Base-by-base conservation (phyloP, 2,888 invertebrate species). In the Melipona beecheii region DNA sequence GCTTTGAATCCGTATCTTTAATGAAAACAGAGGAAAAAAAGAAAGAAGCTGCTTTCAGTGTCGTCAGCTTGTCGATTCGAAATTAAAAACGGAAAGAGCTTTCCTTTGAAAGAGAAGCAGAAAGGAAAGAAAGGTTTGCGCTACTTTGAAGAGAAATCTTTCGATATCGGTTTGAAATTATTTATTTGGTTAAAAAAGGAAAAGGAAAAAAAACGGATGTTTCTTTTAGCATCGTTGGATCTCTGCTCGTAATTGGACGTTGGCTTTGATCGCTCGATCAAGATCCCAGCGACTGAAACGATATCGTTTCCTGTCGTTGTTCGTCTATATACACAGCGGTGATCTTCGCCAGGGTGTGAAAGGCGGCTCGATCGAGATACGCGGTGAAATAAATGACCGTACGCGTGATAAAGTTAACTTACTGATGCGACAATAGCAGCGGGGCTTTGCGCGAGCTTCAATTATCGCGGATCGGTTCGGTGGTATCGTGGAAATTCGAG, bases 381-480 rank as follows among this genome's bases (percentile, higher is more conserved):
- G 54, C 27, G 11, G 13, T 17, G 58, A 36, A 69, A 83, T 75
- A 72, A 71, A 83, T 66, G 71, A 77, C 56, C 60, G 50, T 62
- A 60, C 52, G 70, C 52, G 60, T 70, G 75, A 58, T 71, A 75
- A 79, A 75, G 75, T 62, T 66, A 75, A 65, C 49, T 71, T 66
- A 75, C 66, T 31, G 79, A 60, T 69, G 72, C 58, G 65, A 76
- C 69, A 81, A 73, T 72, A 54, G 49, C 13, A 54, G 49, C 13
- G 70, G 65, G 64, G 58, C 56, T 73, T 73, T 58, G 43, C 54
- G n/a, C 76, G 43, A 27, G 70, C 70, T 62, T 77, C 70, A 64
- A 77, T 77, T 77, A 77, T 73, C 66, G 36, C 43, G 50, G 60
- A 52, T 75, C 77, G 49, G 68, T 54, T 66, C 43, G 21, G 49